Conservation (phyloP, 1,140 invertebrate species). For the Globodera rostochiensis region DNA sequence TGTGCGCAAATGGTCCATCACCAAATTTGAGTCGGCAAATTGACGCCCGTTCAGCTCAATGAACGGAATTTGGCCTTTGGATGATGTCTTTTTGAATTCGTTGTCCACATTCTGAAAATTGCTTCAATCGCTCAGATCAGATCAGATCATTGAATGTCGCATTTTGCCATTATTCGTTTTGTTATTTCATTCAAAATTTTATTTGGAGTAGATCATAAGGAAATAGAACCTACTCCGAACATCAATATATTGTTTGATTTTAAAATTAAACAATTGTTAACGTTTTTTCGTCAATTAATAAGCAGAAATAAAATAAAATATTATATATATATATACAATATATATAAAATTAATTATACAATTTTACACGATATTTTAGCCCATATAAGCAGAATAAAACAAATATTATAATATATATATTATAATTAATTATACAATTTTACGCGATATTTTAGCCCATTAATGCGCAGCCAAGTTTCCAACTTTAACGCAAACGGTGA, state of each 20-base stretch:
- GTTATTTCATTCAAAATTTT: no score
- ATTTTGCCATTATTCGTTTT: no score
- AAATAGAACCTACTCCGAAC: no score
- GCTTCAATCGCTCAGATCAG: background rate
- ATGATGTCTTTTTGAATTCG: constrained; percentile 47
- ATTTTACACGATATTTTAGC: constrained; percentile 28
- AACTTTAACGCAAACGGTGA: constrained; percentile 90
- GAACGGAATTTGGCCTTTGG: constrained; percentile 80
- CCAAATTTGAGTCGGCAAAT: constrained; percentile 84
- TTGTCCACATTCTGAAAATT: constrained; percentile 54
- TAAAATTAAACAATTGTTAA: no score
- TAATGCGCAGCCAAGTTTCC: constrained; percentile 86
- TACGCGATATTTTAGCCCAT: constrained; percentile 32
- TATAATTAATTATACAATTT: background rate
- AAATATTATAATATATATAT: background rate
- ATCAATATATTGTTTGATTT: no score
- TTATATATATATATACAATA: background rate
- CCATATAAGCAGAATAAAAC: background rate
- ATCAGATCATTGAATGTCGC: background rate
- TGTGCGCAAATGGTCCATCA: constrained; percentile 78
- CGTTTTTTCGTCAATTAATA: no score
- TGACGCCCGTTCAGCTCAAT: constrained; percentile 89
- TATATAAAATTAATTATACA: background rate
- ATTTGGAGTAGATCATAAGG: no score
- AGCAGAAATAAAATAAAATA: no score